Evolutionary conservation across 2,797 vertebrate species (phyloP).

Genomic region (Eospalax fontanierii): DNA sequence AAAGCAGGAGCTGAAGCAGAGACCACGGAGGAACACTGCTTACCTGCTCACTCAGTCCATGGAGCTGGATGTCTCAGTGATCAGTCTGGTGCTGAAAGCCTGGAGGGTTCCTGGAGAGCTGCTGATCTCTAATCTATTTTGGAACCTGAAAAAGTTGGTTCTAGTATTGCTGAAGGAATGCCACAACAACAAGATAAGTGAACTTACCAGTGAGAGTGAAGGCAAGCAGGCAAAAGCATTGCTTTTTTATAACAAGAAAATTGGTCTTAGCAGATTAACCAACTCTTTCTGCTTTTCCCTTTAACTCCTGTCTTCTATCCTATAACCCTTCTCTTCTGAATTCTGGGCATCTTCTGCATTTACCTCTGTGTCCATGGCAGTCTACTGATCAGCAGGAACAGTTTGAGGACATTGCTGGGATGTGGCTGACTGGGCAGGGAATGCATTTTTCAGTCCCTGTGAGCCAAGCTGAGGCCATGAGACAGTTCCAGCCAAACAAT

Average conservation of each 20-base stretch:
- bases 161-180: too few relatives aligned
- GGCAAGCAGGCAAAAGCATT: not conserved
- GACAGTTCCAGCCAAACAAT: not conserved
- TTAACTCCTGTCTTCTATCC: constrained; percentile 3
- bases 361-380: not conserved
- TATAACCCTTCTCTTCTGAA: not conserved
- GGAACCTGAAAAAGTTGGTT: too few relatives aligned
- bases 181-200: too few relatives aligned
- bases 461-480: not conserved
- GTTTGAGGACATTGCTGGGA: not conserved
- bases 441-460: not conserved
- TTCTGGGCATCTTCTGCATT: constrained; percentile 6
- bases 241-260: constrained; percentile 42
- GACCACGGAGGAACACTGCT: too few relatives aligned
- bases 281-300: not conserved
- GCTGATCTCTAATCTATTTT: too few relatives aligned
- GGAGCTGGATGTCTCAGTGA: too few relatives aligned
- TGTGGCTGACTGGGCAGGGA: not conserved
- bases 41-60: too few relatives aligned
- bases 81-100: too few relatives aligned
- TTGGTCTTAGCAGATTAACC: not conserved
- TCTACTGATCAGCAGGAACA: not conserved
- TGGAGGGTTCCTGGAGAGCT: too few relatives aligned
- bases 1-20: too few relatives aligned
- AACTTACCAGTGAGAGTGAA: too few relatives aligned